Evolutionary conservation across 2,113 vertebrate species (phyloP), one percentile per base, ranked within the genome.

Genomic region (Lophochroa leadbeateri): DNA sequence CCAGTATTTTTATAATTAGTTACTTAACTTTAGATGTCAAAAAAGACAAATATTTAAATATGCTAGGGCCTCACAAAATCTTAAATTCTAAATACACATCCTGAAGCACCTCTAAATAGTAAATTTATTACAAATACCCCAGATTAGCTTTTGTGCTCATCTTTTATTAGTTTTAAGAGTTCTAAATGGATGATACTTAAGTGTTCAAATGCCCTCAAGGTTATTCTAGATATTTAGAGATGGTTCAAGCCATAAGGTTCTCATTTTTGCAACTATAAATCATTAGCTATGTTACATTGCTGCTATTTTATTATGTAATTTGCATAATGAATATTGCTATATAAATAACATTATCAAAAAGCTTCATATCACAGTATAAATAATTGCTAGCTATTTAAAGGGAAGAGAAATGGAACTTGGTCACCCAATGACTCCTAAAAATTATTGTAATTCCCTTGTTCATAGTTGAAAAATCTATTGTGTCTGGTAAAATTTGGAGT

Each of bases 271-370:
- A 93, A 85, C 76, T 83, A 91, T 97, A 97, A 97, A 80, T 96
- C 93, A 96, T 69, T 93, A 81, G 49, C 76, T 89, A 50, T 85
- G 46, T 86, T 88, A 91, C 76, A 52, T 28, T 74, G 80, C 49
- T 91, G 60, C n/a, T 95, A 86, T 96, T 97, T 97, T 96, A 88
- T 77, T 91, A 78, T 91, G 97, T 96, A 93, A 97, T 96, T 97
- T 97, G 89, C 91, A 96, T 96, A 97, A 97, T 97, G 65, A 95
- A 96, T 95, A 96, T 92, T 67, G 35, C 85, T 94, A 88, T 96
- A 96, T 96, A 97, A 97, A 98, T 97, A 98, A 96, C 61, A 44
- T 91, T 94, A 94, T 76, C 58, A 84, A 79, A 96, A 90, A 88
- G 44, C 70, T 97, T 97, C 89, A 76, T 96, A 94, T 96, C 76